These are phyloP conservation scores for Oryzias javanicus DNA, from an alignment of 2,113 vertebrate species.

Conservation along the genomic window DNA sequence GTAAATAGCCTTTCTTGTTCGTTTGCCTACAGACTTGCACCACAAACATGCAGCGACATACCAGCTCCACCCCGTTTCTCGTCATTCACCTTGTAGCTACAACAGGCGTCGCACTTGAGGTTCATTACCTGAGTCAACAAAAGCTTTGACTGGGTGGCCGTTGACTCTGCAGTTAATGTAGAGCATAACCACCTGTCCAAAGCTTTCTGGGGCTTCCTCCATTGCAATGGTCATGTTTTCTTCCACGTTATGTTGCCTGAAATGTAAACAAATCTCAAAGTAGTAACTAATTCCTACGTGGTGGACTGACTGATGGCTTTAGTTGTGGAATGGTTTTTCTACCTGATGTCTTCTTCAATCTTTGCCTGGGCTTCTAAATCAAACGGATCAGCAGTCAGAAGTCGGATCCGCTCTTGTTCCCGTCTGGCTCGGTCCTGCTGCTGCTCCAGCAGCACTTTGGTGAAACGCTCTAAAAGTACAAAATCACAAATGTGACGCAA, in stretches of 20 bases:
- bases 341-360: constrained; percentile 99
- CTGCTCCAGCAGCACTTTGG: constrained; percentile 91
- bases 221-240: constrained; percentile 99
- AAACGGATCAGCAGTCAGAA: constrained; percentile 94
- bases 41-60: not conserved
- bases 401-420: constrained; percentile 93
- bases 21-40: too few species aligned
- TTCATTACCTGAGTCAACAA: constrained; percentile 93
- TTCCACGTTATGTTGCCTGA: constrained; percentile 97
- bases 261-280: constrained; percentile 24
- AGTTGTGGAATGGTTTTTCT: constrained; percentile 10
- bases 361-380: constrained; percentile 98
- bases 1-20: too few species aligned
- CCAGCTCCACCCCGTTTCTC: constrained; percentile 1
- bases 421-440: constrained; percentile 92
- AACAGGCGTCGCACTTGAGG: constrained; percentile 12
- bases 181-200: constrained; percentile 98
- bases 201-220: constrained; percentile 98
- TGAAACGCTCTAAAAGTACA: constrained; percentile 85
- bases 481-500: not conserved
- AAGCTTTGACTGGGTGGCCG: constrained; percentile 96
- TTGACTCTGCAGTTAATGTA: constrained; percentile 99
- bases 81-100: constrained; percentile 3
- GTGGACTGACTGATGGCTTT: not conserved
- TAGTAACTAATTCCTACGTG: too few species aligned